Evolutionary conservation across 2,113 vertebrate species (phyloP), one percentile per base, ranked within the genome.

Genomic region (Anguilla rostrata): DNA sequence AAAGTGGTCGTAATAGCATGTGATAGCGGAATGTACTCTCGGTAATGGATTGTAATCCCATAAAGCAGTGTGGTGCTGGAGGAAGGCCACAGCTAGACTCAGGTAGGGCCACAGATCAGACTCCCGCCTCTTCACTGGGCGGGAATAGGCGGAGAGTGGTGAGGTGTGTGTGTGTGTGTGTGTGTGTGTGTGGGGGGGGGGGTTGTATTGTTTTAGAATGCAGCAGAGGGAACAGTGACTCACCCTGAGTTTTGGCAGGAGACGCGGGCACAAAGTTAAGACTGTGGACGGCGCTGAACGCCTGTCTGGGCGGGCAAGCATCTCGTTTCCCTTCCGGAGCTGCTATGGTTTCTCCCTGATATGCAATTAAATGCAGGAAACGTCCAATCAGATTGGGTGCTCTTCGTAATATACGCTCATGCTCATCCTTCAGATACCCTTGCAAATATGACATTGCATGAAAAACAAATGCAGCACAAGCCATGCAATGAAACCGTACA

Each of bases 191-290:
- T 2, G 43, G 8, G 8, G 43, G 81, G 7, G 40, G 14, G 39
- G 16, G 15, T 41, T 14, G 71, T n/a, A 26, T 75, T 41, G 41
- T 49, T 20, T 53, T 78, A 46, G 81, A 87, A 84, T 89, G 7
- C 84, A 49, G 83, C 63, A 26, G 85, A 49, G 79, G 75, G 53
- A 56, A 57, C 66, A 78, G 81, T 87, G 43, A 86, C 41, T 90
- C 86, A 87, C 89, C 84, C 83, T 39, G 16, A 18, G 83, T 88
- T 87, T 83, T 90, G 87, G 88, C 87, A 85, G 86, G 88, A 87
- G 84, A 86, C 15, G 53, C 26, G 40, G 3, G 41, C 18, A 4
- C 39, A n/a, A 81, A 81, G 41, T 46, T 41, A n/a, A 75, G 26
- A 39, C 41, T 39, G 20, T 46, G 41, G 80, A 41, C 79, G 5